Conservation (phyloP, 2,113 vertebrate genomes). For the Poecilia latipinna region DNA sequence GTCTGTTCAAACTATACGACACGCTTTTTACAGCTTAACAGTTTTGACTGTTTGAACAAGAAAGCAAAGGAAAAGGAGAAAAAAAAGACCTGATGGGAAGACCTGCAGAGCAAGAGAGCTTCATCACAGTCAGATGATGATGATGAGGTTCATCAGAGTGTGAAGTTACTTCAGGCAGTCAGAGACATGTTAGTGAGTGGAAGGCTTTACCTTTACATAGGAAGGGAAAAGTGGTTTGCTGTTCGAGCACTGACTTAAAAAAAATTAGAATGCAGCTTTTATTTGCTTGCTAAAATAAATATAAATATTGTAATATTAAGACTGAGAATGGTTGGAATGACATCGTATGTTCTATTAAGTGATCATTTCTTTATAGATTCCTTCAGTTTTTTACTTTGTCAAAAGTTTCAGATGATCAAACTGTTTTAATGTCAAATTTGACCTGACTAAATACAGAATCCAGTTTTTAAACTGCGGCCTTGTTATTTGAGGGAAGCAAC, state of each 20-base stretch:
- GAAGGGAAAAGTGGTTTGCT: conserved; percentile 6
- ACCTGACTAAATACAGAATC: too few species aligned
- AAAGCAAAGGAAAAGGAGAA: conserved; percentile 2
- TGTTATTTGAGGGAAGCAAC: too few species aligned
- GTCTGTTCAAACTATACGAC: not conserved
- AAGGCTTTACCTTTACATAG: conserved; percentile 44
- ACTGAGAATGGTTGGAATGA: too few species aligned
- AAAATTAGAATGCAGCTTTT: too few species aligned
- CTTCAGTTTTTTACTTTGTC: too few species aligned
- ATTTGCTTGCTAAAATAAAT: not conserved
- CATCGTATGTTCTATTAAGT: too few species aligned
- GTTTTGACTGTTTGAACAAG: not conserved
- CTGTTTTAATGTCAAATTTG: too few species aligned
- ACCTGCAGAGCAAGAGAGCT: conserved; percentile 50
- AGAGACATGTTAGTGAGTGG: conserved; percentile 36
- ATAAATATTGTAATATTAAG: too few species aligned
- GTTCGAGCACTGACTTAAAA: conserved; percentile 2
- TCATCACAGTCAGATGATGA: conserved; percentile 59
- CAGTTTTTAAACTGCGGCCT: too few species aligned
- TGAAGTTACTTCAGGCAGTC: conserved; percentile 58
- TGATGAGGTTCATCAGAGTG: conserved; percentile 46
- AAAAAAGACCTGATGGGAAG: not conserved
- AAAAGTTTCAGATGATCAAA: too few species aligned
- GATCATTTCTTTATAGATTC: too few species aligned
- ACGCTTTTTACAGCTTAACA: not conserved